Evolutionary conservation across 37 sponge, comb jelly and placozoan genomes (phyloP), one percentile per base, ranked within the genome.

Genomic region (Geodia barretti): DNA sequence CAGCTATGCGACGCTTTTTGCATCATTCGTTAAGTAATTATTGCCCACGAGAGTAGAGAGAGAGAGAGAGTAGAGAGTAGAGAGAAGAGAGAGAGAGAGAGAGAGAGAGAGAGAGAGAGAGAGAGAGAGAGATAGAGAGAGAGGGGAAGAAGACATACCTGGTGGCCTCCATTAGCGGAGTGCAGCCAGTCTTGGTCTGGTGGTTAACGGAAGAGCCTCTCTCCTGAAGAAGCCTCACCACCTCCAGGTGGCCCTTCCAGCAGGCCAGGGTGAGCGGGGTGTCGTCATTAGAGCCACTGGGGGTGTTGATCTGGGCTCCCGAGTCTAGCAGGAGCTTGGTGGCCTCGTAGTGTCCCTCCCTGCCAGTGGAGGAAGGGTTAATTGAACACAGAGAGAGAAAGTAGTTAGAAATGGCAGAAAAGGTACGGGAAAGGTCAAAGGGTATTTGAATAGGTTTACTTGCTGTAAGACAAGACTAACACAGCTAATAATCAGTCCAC

Each of bases 251-350:
- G 14, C 94, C 97, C 75, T 96, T 96, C 97, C 97, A 96, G 63
- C 94, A 96, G 60, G 97, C 94, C 25, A 97, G 88, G 42, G 98
- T 97, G 47, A 97, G 91, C 17, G 98, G 98, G 0, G 98, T 97
- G 87, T 97, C 95, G 65, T 97, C 95, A 60, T 97, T 94, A 61
- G 92, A 89, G 64, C 98, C 98, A 0, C 95, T 94, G 75, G 98
- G 91, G 26, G 84, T 79, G 79, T 97, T 88, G 72, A 97, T 78
- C 84, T 92, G 86, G n/a, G 98, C 95, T 0, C 81, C 87, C n/a
- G 87, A 82, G 36, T 94, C 88, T 42, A 97, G 81, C 21, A 97
- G 78, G 38, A 97, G 84, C 75, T 89, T 59, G 39, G 98, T 94
- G 39, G 93, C 93, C 41, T 97, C 92, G 30, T 67, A 82, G 76